These are phyloP conservation scores for Trichacis sp. DNA, from an alignment of 2,888 invertebrate species.

Conservation along the genomic window DNA sequence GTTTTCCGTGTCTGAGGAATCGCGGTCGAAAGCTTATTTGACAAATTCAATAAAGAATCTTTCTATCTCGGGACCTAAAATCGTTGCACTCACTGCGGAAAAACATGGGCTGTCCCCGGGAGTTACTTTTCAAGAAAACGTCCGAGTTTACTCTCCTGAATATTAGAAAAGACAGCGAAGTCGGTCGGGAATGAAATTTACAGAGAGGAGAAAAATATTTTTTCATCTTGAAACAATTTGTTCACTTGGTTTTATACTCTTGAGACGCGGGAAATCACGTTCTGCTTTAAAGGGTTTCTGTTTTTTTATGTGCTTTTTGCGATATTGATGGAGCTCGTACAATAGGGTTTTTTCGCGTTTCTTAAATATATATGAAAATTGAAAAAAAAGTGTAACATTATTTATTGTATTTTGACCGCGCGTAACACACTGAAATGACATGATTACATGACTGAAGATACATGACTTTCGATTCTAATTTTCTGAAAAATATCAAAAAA, in stretches of 20 bases:
- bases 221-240: background rate
- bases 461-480: too few relatives aligned
- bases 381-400: too few relatives aligned
- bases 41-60: constrained; percentile 28
- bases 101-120: constrained; percentile 4
- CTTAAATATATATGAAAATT: too few relatives aligned
- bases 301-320: too few relatives aligned
- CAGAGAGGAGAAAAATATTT: background rate
- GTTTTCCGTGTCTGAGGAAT: constrained; percentile 21
- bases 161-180: background rate
- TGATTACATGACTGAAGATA: too few relatives aligned
- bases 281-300: background rate
- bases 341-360: too few relatives aligned
- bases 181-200: background rate
- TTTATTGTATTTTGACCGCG: too few relatives aligned
- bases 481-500: too few relatives aligned
- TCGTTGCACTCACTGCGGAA: constrained; percentile 11
- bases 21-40: constrained; percentile 35
- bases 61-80: constrained; percentile 15
- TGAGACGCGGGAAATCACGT: background rate
- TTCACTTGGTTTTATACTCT: too few relatives aligned
- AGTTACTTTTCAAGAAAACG: constrained; percentile 1
- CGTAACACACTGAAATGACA: too few relatives aligned
- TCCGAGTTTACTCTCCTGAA: constrained; percentile 1
- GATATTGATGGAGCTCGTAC: too few relatives aligned